Evolutionary conservation across 2,888 invertebrate genomes (phyloP), one percentile per base, ranked within the genome.

Genomic region (Orthosia gothica): DNA sequence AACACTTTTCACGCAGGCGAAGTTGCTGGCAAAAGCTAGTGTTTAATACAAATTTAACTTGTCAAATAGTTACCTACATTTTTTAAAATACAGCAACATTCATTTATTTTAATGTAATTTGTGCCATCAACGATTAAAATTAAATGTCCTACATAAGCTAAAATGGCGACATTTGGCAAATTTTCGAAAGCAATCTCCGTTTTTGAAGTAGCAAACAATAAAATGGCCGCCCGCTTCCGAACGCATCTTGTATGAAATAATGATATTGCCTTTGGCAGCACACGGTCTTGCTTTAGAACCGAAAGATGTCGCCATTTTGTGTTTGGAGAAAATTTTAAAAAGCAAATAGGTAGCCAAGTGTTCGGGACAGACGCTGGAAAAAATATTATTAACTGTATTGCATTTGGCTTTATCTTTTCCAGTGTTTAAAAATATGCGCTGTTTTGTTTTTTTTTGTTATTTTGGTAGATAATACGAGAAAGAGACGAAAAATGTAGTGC

Each of bases 251-350:
- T 92, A 92, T 93, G 93, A 94, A 93, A 93, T 94, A 93, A 94
- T 94, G 93, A 92, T 94, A 94, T 93, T 93, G 93, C 91, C 88
- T 90, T 94, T 94, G 94, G 94, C 94, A 94, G 87, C 87, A 89
- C 86, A 83, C 87, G 78, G 87, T 83, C 86, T 88, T 89, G 87
- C 91, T 83, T 88, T 85, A 86, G 83, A 84, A 83, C 80, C 83
- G n/a, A 83, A 83, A 87, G 82, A 87, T 85, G 87, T 86, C 87
- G 65, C 83, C 69, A 84, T 87, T 89, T 86, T 90, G 89, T 82
- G 81, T 68, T 3, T 32, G 81, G 16, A 83, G 87, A 87, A 86
- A 88, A 86, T 89, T 91, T 87, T 88, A 87, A 85, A 84, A 86
- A 83, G 74, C 84, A 84, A 88, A 85, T 82, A 73, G 89, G 88